Evolutionary conservation across 2,797 vertebrate species (phyloP).

Genomic region (Propithecus perrieri): DNA sequence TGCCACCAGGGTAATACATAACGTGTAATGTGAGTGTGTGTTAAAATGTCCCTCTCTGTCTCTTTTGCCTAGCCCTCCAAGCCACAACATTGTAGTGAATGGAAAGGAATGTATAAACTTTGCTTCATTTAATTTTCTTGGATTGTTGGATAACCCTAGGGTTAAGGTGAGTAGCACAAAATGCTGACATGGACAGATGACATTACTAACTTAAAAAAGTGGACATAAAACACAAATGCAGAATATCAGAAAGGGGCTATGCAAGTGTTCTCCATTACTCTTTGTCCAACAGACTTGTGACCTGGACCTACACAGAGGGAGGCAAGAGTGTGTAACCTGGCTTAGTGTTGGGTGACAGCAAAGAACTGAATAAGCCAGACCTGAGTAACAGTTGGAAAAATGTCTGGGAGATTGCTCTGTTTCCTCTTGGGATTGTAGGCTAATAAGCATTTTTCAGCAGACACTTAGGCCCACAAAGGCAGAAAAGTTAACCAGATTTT

Average conservation of each 20-base stretch:
- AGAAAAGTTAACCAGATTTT: not conserved
- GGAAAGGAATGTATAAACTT: conserved; percentile 97
- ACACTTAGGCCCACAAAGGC: not conserved
- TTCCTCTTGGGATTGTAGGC: not conserved
- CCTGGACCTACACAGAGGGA: not conserved
- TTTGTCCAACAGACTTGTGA: not conserved
- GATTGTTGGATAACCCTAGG: conserved; percentile 93
- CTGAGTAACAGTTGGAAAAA: not conserved
- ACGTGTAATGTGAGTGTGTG: accelerated
- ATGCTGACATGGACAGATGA: not conserved
- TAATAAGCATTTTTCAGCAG: not conserved
- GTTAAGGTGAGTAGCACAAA: conserved; percentile 92
- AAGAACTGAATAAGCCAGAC: not conserved
- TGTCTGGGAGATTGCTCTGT: not conserved
- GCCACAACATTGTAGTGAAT: conserved; percentile 94
- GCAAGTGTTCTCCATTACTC: not conserved
- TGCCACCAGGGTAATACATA: not conserved
- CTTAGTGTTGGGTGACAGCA: not conserved
- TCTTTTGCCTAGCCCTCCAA: conserved; percentile 90
- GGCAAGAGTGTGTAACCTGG: not conserved
- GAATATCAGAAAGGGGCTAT: not conserved
- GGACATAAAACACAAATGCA: not conserved
- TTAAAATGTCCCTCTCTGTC: not conserved
- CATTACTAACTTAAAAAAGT: not conserved
- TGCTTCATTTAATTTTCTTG: conserved; percentile 98